Evolutionary conservation across 37 sponge, comb jelly and placozoan species (phyloP).

Genomic region (Bolinopsis microptera): DNA sequence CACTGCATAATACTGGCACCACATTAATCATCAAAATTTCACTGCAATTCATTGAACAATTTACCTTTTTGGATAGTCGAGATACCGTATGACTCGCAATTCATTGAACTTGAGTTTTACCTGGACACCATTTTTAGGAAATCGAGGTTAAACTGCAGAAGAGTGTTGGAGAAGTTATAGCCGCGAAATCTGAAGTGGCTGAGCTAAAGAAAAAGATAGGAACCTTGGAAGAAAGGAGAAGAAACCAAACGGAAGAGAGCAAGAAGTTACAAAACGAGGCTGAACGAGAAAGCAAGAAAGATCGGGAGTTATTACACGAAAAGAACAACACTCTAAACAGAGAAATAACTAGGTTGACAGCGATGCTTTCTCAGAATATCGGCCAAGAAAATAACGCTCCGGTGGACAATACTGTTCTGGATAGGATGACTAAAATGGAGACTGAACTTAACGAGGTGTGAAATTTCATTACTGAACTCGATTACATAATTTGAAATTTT

Average conservation of each 20-base stretch:
- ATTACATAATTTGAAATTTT: too few relatives aligned
- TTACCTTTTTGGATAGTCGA: too few relatives aligned
- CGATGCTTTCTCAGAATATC: conserved; percentile 3
- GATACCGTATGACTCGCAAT: too few relatives aligned
- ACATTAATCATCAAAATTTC: too few relatives aligned
- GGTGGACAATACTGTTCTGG: conserved; percentile 30
- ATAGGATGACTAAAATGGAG: not conserved
- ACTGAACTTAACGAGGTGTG: not conserved
- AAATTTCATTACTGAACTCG: too few relatives aligned
- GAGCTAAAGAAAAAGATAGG: not conserved
- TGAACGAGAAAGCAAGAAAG: conserved; percentile 8
- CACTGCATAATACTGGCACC: too few relatives aligned
- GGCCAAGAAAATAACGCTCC: not conserved
- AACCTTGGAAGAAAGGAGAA: not conserved
- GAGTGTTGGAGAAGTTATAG: not conserved
- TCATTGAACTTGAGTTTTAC: not conserved
- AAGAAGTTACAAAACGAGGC: conserved; percentile 43
- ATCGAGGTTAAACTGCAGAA: not conserved
- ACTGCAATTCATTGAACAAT: too few relatives aligned
- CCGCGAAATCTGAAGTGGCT: conserved; percentile 1
- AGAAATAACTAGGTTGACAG: conserved; percentile 39
- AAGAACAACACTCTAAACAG: conserved; percentile 58
- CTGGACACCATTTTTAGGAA: not conserved
- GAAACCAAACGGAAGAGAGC: not conserved
- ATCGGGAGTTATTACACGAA: conserved; percentile 28